phyloP scores from a whole-genome alignment of 2,797 vertebrate genomes.

The Pipistrellus kuhlii region DNA sequence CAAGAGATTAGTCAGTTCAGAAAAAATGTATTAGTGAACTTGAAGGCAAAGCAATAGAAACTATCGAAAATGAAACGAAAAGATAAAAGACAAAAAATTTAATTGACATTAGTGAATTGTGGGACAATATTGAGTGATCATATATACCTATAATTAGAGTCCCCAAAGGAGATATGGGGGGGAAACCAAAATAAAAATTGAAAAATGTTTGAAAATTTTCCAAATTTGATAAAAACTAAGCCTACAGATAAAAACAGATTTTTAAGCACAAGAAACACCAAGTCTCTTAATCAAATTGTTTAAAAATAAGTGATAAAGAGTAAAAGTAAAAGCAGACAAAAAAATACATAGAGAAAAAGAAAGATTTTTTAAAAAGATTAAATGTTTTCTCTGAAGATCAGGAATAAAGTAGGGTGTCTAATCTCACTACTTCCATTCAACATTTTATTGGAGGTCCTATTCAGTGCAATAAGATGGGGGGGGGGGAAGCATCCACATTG shows the following conservation, averaged over 20 bases:
- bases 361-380: conserved; percentile 15
- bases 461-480: background rate
- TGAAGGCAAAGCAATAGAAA: conserved; percentile 41
- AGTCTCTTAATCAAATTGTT: conserved; percentile 32
- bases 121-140: background rate
- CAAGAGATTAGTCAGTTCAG: conserved; percentile 35
- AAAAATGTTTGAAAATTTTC: conserved; percentile 8
- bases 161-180: background rate
- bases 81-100: background rate
- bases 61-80: conserved; percentile 15
- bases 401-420: background rate
- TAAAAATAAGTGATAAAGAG: conserved; percentile 13
- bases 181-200: background rate
- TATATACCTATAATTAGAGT: background rate
- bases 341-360: background rate
- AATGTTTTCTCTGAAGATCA: background rate
- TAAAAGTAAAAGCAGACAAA: conserved; percentile 8
- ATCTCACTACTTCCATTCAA: background rate
- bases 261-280: background rate
- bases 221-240: conserved; percentile 43
- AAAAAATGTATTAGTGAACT: background rate
- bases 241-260: background rate
- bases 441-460: background rate
- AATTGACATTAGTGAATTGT: background rate
- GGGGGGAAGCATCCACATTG: background rate